Percentiles rank a stretch among this genome's conserved stretches.
Conservation (phyloP, 2,888 invertebrate genomes). For the Perizoma flavofasciatum region DNA sequence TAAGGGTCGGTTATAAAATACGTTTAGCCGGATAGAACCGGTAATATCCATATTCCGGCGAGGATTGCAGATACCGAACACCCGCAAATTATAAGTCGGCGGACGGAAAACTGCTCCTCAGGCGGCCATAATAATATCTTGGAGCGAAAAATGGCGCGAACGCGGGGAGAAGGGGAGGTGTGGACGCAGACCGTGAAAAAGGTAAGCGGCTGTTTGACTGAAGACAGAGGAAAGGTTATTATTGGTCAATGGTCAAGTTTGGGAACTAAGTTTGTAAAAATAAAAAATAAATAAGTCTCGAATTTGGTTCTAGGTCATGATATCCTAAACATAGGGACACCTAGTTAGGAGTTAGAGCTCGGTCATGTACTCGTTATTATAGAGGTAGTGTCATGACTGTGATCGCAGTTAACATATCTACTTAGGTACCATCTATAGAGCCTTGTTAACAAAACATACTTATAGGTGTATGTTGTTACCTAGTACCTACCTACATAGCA, state of each 20-base stretch:
- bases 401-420: no score
- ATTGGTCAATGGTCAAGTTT: conserved; percentile 16
- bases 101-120: conserved; percentile 71
- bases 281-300: no score
- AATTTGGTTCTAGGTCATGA: no score
- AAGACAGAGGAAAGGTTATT: conserved; percentile 31
- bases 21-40: conserved; percentile 53
- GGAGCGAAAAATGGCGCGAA: conserved; percentile 69
- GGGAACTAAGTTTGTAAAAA: no score
- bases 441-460: no score
- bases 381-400: no score
- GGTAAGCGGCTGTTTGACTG: conserved; percentile 24
- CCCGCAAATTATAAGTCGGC: conserved; percentile 74
- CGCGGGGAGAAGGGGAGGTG: conserved; percentile 44
- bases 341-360: no score
- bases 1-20: conserved; percentile 56
- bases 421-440: no score
- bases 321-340: no score
- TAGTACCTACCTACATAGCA: no score
- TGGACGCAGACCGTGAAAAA: conserved; percentile 28
- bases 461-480: no score
- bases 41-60: conserved; percentile 52
- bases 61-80: conserved; percentile 62
- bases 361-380: no score
- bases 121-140: conserved; percentile 77